Evolutionary conservation across 1,140 invertebrate genomes (phyloP), one percentile per base, ranked within the genome.

Genomic region (Asobara japonica): DNA sequence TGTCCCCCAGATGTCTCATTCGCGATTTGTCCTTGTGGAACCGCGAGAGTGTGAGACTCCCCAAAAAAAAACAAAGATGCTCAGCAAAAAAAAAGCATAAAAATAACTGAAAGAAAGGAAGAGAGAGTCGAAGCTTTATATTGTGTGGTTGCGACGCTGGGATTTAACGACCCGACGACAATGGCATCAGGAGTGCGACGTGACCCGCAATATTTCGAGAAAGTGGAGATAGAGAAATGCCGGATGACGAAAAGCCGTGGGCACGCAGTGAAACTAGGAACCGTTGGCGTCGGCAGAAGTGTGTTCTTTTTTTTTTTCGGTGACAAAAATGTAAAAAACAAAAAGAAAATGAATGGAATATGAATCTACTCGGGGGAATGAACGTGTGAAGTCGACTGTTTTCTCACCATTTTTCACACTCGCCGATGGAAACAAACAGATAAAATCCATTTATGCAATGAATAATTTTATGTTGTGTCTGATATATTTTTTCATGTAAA

Each of bases 81-180:
- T 6, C 7, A 62, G 31, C 22, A 62, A 29, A 6, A 16, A 31
- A 62, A 62, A 62, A 30, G 31, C 30, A 56, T 22, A 7, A 29
- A 30, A 62, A 62, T 22, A 56, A 20, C 18, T 10, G 51, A 27
- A 25, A 56, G 51, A 56, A 45, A 45, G 51, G 22, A 56, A 27
- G 22, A 56, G 51, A 56, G 51, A 56, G 51, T 56, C n/a, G 51
- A 69, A 69, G 66, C 45, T 69, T 69, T 69, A 69, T 69, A 69
- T 69, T 69, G 67, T 69, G 67, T 31, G 51, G 48, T 69, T 60
- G 67, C 67, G 56, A 60, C 67, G 30, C 31, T 30, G 56, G 31
- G 51, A 69, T 69, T 69, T 69, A 69, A 69, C 67, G 67, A 69
- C 67, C 67, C 67, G 56, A 69, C 51, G 67, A 61, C 67, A 60